Conservation (phyloP, 2,888 invertebrate species). For the Calameuta pallipes region DNA sequence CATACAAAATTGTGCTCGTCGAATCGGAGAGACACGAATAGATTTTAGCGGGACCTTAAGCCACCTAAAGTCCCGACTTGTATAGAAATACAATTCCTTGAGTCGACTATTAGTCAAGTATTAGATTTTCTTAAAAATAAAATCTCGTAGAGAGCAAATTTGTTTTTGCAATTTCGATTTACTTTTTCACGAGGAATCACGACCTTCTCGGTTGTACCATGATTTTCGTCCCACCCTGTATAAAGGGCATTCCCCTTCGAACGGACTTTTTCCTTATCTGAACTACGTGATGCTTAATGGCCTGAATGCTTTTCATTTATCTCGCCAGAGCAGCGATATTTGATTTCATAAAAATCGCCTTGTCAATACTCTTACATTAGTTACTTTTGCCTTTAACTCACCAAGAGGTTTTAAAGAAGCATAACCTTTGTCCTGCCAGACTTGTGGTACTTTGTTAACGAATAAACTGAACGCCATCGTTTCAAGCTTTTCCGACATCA, state of each 20-base stretch:
- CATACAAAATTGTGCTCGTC: too few relatives aligned
- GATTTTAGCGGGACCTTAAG: too few relatives aligned
- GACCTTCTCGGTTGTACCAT: too few relatives aligned
- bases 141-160: too few relatives aligned
- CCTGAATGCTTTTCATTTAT: background rate
- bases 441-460: conserved; percentile 75
- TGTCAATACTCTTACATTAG: background rate
- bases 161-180: too few relatives aligned
- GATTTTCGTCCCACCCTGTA: too few relatives aligned
- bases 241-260: background rate
- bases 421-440: conserved; percentile 79
- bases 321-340: background rate
- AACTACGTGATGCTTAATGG: background rate
- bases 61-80: too few relatives aligned
- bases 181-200: too few relatives aligned
- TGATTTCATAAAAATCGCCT: background rate
- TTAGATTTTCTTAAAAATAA: too few relatives aligned
- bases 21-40: too few relatives aligned
- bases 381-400: conserved; percentile 42
- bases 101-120: too few relatives aligned
- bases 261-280: background rate
- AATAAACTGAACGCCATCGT: conserved; percentile 75
- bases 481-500: conserved; percentile 82
- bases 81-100: too few relatives aligned
- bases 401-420: conserved; percentile 79